A percentile compares a stretch with the other conserved stretches of the same genome.
Evolutionary conservation across 1,140 invertebrate genomes (phyloP).

Genomic region (Drosophila tropicalis): DNA sequence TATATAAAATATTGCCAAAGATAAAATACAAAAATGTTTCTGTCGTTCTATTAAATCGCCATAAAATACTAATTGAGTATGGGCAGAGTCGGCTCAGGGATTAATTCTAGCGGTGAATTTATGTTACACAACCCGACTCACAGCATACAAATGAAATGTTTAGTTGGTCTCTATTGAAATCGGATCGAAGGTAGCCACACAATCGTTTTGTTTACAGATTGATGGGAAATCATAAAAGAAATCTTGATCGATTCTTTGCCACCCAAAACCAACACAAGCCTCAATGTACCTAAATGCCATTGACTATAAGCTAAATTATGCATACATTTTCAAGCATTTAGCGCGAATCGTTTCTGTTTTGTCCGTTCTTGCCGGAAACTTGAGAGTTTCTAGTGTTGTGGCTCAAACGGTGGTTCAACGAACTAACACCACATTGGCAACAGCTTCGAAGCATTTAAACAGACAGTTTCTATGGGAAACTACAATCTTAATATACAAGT

Average conservation of each 20-base stretch:
- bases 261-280: slow-evolving; percentile 46
- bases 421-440: neutral
- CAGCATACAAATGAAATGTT: slow-evolving; percentile 62
- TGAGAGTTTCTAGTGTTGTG: neutral
- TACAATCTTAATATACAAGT: no score
- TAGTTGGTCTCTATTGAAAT: slow-evolving; percentile 72
- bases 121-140: slow-evolving; percentile 68
- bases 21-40: slow-evolving; percentile 31
- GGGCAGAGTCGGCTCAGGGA: slow-evolving; percentile 38
- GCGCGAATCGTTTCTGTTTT: slow-evolving; percentile 13
- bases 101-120: slow-evolving; percentile 78
- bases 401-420: neutral
- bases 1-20: slow-evolving; percentile 16
- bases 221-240: slow-evolving; percentile 29
- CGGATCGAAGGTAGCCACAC: slow-evolving; percentile 9
- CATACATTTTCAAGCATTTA: slow-evolving; percentile 63
- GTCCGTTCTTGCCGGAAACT: neutral
- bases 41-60: slow-evolving; percentile 64
- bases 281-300: slow-evolving; percentile 40
- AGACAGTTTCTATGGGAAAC: neutral
- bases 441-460: neutral
- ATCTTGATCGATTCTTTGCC: slow-evolving; percentile 67
- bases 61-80: slow-evolving; percentile 79
- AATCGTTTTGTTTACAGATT: slow-evolving; percentile 41
- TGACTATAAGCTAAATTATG: slow-evolving; percentile 59